Percentiles rank a stretch among this genome's conserved stretches.
These are phyloP conservation scores for Dendrolimus punctatus DNA, from an alignment of 1,140 invertebrate genomes.

Conservation along the genomic window DNA sequence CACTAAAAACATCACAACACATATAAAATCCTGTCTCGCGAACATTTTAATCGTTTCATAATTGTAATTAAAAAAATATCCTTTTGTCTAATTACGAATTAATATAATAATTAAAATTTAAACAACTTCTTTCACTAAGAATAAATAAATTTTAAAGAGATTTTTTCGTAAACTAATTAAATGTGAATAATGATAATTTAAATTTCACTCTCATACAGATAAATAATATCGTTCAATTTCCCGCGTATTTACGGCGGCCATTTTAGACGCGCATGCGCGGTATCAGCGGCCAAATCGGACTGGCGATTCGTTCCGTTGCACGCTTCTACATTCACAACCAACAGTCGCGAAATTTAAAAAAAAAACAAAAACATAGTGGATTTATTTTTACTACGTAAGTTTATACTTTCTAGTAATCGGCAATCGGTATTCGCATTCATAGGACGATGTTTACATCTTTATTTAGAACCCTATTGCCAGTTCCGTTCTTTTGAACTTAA, in stretches of 20 bases:
- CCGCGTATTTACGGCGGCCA: conserved; percentile 20
- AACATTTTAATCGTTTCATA: conserved; percentile 53
- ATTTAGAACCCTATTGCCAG: too few species aligned
- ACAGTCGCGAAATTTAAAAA: conserved; percentile 5
- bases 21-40: conserved; percentile 29
- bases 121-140: conserved; percentile 3
- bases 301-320: conserved; percentile 8
- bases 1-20: conserved; percentile 28
- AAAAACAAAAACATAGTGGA: background rate
- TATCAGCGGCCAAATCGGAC: conserved; percentile 9
- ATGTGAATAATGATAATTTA: too few species aligned
- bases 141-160: conserved; percentile 3
- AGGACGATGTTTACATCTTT: too few species aligned
- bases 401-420: too few species aligned
- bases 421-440: too few species aligned
- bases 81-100: too few species aligned
- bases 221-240: conserved; percentile 8
- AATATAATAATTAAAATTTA: background rate
- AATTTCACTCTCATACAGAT: too few species aligned
- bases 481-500: too few species aligned
- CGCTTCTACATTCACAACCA: background rate
- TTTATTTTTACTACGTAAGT: too few species aligned
- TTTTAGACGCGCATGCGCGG: conserved; percentile 23
- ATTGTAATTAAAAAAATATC: conserved; percentile 28
- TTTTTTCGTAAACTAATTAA: too few species aligned